These are phyloP conservation scores for Pomatorhinus ruficollis DNA, from an alignment of 2,113 vertebrate genomes.

Conservation along the genomic window DNA sequence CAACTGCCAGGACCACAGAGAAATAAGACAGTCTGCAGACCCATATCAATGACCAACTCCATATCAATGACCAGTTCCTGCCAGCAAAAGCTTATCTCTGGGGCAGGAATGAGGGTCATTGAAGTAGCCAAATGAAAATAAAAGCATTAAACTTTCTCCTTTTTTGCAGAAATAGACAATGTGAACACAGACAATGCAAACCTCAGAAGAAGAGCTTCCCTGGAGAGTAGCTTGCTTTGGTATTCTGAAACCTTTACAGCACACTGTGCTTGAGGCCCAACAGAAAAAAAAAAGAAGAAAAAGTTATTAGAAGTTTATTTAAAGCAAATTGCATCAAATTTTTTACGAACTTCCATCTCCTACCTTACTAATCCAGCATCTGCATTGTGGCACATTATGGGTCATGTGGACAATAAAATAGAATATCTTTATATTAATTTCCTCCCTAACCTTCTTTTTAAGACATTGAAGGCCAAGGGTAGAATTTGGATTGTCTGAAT, in stretches of 20 bases:
- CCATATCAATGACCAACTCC: not conserved
- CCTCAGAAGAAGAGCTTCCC: not conserved
- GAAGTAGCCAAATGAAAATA: not conserved
- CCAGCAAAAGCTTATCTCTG: not conserved
- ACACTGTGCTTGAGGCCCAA: not conserved
- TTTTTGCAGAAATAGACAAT: not conserved
- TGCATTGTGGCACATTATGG: not conserved
- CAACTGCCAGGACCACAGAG: not conserved
- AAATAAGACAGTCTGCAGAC: not conserved
- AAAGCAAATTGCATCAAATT: not conserved
- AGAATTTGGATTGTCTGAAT: not conserved
- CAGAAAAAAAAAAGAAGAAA: not conserved
- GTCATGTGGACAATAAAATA: not conserved
- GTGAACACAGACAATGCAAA: not conserved
- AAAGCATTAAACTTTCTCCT: not conserved
- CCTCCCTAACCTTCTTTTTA: not conserved
- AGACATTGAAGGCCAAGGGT: not conserved
- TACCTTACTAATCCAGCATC: not conserved
- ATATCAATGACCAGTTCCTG: not conserved
- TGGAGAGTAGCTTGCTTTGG: not conserved
- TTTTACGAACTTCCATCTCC: not conserved
- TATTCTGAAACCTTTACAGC: not conserved
- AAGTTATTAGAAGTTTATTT: not conserved
- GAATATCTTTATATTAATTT: not conserved
- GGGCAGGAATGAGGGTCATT: not conserved